phyloP scores from a whole-genome alignment of 37 sponge, comb jelly and placozoan species.

The Spongia lamella region DNA sequence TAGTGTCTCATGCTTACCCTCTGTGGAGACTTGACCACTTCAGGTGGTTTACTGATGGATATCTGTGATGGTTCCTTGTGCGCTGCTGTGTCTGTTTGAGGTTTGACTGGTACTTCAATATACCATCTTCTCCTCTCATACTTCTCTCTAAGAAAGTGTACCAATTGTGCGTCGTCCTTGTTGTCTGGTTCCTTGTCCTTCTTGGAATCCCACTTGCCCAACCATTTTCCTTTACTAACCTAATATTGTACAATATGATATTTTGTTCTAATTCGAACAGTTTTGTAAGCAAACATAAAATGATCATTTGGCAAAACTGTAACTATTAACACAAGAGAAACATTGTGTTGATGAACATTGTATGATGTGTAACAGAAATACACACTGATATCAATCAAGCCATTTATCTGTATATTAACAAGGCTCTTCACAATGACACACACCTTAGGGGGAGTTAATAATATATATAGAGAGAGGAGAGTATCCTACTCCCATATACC shows the following conservation, averaged over 20 bases:
- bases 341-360: neutral
- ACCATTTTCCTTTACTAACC: slow-evolving; percentile 56
- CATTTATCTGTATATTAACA: too few relatives aligned
- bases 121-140: slow-evolving; percentile 86
- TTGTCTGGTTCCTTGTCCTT: slow-evolving; percentile 66
- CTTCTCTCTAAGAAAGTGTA: slow-evolving; percentile 66
- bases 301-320: too few relatives aligned
- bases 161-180: slow-evolving; percentile 65
- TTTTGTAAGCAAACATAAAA: too few relatives aligned
- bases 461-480: too few relatives aligned
- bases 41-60: neutral
- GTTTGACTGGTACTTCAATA: slow-evolving; percentile 13
- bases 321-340: neutral
- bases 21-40: neutral
- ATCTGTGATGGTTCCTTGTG: neutral
- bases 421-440: too few relatives aligned
- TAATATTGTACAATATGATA: slow-evolving; percentile 3
- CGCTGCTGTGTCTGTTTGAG: neutral
- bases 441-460: too few relatives aligned
- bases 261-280: too few relatives aligned
- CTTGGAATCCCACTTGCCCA: slow-evolving; percentile 61
- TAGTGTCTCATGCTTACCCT: too few relatives aligned
- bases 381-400: neutral
- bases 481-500: too few relatives aligned
- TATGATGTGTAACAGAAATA: neutral